Percentiles rank a stretch among this genome's conserved stretches.
These are phyloP conservation scores for Microchirus variegatus DNA, from an alignment of 2,797 vertebrate genomes.

Conservation along the genomic window DNA sequence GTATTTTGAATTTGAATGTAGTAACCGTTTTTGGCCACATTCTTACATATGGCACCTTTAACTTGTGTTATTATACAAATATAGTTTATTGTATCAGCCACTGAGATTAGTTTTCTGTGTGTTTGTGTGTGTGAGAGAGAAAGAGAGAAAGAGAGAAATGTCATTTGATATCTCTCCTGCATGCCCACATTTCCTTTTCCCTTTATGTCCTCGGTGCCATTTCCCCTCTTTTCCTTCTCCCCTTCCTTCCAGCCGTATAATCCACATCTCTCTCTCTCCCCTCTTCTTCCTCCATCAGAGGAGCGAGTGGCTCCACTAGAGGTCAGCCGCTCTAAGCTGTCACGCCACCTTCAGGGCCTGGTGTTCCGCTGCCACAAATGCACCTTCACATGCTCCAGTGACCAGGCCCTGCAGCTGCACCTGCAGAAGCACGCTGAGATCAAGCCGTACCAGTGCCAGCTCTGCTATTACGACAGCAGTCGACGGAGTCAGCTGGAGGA, in stretches of 20 bases:
- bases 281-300: conserved; percentile 80
- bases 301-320: conserved; percentile 96
- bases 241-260: conserved; percentile 6
- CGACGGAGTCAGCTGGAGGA: conserved; percentile 90
- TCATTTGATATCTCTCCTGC: conserved; percentile 2
- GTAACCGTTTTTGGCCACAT: too few species aligned
- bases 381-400: conserved; percentile 98
- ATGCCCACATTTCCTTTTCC: not conserved
- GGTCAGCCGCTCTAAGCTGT: conserved; percentile 97
- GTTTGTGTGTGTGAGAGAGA: not conserved
- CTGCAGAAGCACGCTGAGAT: conserved; percentile 95
- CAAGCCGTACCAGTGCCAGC: conserved; percentile 97
- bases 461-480: conserved; percentile 97
- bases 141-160: not conserved
- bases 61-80: too few species aligned
- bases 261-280: not conserved
- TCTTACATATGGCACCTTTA: too few species aligned
- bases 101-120: not conserved
- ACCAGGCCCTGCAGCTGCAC: conserved; percentile 94
- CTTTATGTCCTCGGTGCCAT: not conserved
- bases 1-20: too few species aligned
- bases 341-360: conserved; percentile 93
- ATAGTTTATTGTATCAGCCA: too few species aligned
- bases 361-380: conserved; percentile 98
- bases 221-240: not conserved